Percentiles rank a stretch among this genome's conserved stretches.
Conservation (phyloP, 1,140 invertebrate genomes). For the Contarinia nasturtii region DNA sequence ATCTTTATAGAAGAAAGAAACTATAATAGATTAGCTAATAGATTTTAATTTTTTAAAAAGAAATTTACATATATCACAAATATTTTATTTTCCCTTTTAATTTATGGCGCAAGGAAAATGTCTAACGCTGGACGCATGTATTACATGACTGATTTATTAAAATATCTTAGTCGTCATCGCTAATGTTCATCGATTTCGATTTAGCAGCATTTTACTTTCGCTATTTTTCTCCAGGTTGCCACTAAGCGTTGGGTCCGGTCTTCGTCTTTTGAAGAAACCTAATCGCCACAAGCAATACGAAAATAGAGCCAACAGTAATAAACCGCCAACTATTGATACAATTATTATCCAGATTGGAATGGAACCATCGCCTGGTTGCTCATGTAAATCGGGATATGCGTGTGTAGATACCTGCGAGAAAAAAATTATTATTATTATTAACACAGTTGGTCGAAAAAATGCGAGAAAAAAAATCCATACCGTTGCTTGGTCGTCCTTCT, state of each 20-base stretch:
- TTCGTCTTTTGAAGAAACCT: conserved; percentile 73
- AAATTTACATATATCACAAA: too few relatives aligned
- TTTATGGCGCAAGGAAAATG: too few relatives aligned
- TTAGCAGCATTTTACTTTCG: conserved; percentile 24
- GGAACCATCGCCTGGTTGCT: conserved; percentile 42
- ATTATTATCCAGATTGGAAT: conserved; percentile 71
- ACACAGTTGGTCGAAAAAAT: neutral
- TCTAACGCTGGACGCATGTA: too few relatives aligned
- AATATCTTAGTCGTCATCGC: too few relatives aligned
- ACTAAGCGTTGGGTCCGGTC: conserved; percentile 60
- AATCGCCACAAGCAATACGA: conserved; percentile 64
- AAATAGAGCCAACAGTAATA: conserved; percentile 56
- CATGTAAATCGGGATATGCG: conserved; percentile 55
- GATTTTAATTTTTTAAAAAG: too few relatives aligned
- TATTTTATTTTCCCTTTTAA: too few relatives aligned
- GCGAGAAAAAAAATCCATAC: conserved; percentile 22
- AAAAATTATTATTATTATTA: neutral
- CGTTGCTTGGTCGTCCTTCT: conserved; percentile 33
- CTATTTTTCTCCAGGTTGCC: conserved; percentile 63
- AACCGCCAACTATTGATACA: conserved; percentile 53
- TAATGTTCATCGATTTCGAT: neutral
- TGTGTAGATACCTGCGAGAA: conserved; percentile 50
- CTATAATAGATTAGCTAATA: too few relatives aligned
- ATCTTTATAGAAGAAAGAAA: too few relatives aligned
- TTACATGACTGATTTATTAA: too few relatives aligned